Evolutionary conservation across 2,797 vertebrate genomes (phyloP).

Genomic region (Sylvia borin): DNA sequence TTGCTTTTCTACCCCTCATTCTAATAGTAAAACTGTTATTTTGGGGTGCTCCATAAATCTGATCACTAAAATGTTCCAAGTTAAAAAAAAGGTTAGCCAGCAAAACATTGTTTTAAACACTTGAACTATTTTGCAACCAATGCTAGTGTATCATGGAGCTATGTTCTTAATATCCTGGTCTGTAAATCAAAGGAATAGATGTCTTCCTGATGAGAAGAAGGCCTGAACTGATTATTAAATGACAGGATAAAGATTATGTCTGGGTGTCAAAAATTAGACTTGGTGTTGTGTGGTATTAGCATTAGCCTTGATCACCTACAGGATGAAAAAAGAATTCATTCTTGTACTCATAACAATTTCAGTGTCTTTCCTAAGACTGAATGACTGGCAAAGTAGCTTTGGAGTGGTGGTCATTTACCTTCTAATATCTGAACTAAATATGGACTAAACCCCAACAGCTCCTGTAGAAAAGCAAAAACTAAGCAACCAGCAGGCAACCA

Average conservation of each 20-base stretch:
- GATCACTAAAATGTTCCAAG: not conserved
- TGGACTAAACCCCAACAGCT: not conserved
- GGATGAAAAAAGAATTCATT: not conserved
- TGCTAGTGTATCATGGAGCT: not conserved
- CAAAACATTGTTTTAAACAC: not conserved
- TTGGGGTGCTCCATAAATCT: not conserved
- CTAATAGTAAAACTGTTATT: not conserved
- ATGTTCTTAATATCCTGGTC: not conserved
- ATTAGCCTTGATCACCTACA: not conserved
- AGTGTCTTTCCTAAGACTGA: not conserved
- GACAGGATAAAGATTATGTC: not conserved
- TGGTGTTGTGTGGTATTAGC: not conserved
- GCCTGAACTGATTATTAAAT: not conserved
- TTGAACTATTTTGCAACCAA: not conserved
- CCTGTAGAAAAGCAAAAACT: not conserved
- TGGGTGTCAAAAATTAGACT: not conserved
- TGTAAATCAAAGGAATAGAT: not conserved
- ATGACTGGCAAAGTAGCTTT: not conserved
- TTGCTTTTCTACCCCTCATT: not conserved
- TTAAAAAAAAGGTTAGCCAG: not conserved
- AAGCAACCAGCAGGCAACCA: not conserved
- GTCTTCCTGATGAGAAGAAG: not conserved
- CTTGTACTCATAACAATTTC: not conserved
- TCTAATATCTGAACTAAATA: not conserved
- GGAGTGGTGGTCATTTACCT: not conserved